Base-by-base conservation (phyloP, 2,797 vertebrate species). In the Crocidura indochinensis region DNA sequence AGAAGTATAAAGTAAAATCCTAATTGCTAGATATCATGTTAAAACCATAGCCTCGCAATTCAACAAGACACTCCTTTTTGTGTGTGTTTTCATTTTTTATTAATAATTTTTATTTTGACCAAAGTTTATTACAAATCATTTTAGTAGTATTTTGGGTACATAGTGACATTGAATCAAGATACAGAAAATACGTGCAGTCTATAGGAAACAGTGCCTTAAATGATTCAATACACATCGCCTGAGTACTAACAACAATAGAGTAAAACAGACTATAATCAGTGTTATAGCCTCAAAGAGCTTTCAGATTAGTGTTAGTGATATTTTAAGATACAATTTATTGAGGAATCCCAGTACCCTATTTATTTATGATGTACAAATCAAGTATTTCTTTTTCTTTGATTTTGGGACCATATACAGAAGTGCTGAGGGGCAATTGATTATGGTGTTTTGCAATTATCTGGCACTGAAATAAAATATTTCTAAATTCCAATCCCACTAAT, bases 1-100 rank as follows among this genome's bases (percentile, higher is more conserved):
- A 92, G 87, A 86, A 46, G 17, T 8, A 91, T n/a, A 76, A 12
- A 83, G 44, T 89, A 53, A 81, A 92, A 84, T 85, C 26, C 83
- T 74, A 76, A 47, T 69, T 17, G 81, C 27, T 77, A 31, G 15
- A 65, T 38, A 38, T 38, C 5, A 2, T 38, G 38, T 12, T 71
- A 46, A 94, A 94, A 92, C 12, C 3, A 10, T 60, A 92, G 38
- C 68, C 14, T 0, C 27, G 76, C 29, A 87, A 65, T 78, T 90
- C 26, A 82, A 2, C 53, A 87, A 60, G 6, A 53, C 8, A 38
- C 29, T n/a, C n/a, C n/a, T n/a, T n/a, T n/a, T n/a, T n/a, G n/a
- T n/a, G n/a, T n/a, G n/a, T n/a, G n/a, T n/a, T n/a, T n/a, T n/a
- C n/a, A n/a, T n/a, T n/a, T n/a, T n/a, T n/a, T n/a, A n/a, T n/a